Percentiles rank a stretch among this genome's conserved stretches.
Conservation (phyloP, 2,797 vertebrate genomes). For the Euphonia xanthogaster region DNA sequence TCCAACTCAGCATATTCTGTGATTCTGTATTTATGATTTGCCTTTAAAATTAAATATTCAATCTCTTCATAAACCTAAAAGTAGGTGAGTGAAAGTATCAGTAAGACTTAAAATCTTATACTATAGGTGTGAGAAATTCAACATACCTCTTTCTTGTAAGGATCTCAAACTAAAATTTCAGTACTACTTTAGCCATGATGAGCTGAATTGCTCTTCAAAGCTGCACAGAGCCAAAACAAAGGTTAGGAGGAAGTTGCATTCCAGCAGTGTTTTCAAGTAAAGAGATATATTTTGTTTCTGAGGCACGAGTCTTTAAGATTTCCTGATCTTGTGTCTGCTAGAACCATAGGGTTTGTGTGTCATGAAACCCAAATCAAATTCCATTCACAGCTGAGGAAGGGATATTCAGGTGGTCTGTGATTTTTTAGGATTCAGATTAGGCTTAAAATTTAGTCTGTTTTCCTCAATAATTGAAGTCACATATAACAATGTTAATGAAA, state of each 20-base stretch:
- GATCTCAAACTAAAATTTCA: background rate
- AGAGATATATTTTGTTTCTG: background rate
- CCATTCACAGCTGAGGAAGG: background rate
- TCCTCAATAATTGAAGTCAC: background rate
- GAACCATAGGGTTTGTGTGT: rapidly evolving
- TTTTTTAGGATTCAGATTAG: background rate
- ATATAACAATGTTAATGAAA: background rate
- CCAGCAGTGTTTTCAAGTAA: background rate
- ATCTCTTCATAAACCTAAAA: background rate
- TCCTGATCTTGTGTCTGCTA: background rate
- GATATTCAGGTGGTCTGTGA: background rate
- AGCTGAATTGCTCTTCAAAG: background rate
- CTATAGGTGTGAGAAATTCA: background rate
- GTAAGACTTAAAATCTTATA: background rate
- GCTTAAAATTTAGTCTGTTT: background rate
- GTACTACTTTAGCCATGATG: background rate
- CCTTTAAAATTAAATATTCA: background rate
- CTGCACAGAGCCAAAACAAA: background rate
- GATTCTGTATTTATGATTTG: background rate
- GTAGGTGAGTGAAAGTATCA: background rate
- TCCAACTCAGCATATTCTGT: background rate
- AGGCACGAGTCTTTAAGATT: background rate
- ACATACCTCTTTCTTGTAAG: background rate
- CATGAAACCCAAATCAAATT: background rate
- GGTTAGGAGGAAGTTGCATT: background rate